Conservation (phyloP, 2,113 vertebrate genomes). For the Lycocorax pyrrhopterus region DNA sequence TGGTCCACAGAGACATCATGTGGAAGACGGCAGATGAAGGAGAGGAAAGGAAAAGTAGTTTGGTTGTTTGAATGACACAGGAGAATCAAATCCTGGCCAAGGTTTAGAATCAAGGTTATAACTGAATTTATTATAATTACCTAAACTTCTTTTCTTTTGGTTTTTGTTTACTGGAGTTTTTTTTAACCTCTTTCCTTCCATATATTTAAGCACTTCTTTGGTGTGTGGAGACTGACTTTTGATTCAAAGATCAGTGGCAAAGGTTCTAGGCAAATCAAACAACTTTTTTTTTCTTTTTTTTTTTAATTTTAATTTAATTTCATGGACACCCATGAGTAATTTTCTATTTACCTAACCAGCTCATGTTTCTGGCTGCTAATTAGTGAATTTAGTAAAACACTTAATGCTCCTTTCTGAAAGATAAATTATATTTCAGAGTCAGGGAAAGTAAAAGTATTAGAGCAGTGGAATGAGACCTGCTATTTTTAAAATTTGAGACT, state of each 20-base stretch:
- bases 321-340: neutral
- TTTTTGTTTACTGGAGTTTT: neutral
- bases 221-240: neutral
- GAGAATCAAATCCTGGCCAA: neutral
- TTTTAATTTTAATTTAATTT: neutral
- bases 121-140: neutral
- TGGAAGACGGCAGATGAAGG: neutral
- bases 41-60: neutral
- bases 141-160: neutral
- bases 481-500: neutral
- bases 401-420: neutral
- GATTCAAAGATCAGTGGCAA: neutral
- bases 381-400: neutral
- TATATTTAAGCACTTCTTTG: neutral
- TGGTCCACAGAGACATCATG: neutral
- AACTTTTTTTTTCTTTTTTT: neutral
- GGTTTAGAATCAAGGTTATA: neutral
- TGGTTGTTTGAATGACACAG: neutral
- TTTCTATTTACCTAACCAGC: neutral
- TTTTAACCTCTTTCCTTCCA: neutral
- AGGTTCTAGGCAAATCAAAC: neutral
- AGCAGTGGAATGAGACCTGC: neutral
- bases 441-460: neutral
- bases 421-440: neutral
- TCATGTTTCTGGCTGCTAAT: neutral